Percentiles rank a stretch among this genome's conserved stretches.
phyloP scores from a whole-genome alignment of 2,888 invertebrate genomes.

The Heliconius aoede region DNA sequence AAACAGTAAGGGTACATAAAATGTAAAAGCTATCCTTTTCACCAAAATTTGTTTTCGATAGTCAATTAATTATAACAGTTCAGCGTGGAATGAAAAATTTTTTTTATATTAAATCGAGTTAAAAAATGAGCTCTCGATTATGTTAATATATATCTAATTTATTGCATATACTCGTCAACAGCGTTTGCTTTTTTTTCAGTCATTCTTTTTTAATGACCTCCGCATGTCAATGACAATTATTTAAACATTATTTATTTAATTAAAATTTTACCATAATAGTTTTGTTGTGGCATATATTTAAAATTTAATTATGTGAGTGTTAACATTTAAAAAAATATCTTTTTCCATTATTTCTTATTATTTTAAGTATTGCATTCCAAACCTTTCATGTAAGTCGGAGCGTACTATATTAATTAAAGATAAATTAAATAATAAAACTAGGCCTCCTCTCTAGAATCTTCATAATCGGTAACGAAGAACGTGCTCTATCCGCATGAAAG shows the following conservation, averaged over 20 bases:
- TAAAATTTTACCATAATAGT: not conserved
- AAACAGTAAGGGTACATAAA: not conserved
- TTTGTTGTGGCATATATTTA: not conserved
- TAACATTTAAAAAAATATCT: constrained; percentile 14
- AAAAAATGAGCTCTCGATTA: not conserved
- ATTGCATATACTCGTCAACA: not conserved
- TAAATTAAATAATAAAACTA: not conserved
- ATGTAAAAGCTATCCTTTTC: not conserved
- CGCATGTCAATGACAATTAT: too few relatives aligned
- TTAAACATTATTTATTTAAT: not conserved
- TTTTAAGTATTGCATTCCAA: not conserved
- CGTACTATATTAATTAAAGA: not conserved
- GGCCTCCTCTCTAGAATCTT: constrained; percentile 26
- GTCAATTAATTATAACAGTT: constrained; percentile 4
- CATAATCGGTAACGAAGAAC: constrained; percentile 48
- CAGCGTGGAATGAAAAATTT: not conserved
- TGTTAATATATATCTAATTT: not conserved
- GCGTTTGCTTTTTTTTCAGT: not conserved
- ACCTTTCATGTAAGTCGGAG: not conserved
- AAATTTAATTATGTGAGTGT: not conserved
- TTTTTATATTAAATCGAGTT: not conserved
- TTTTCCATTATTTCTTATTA: not conserved
- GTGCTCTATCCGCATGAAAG: constrained; percentile 93
- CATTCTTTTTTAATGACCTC: too few relatives aligned
- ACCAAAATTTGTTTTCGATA: not conserved